A percentile compares a stretch with the other conserved stretches of the same genome.
These are phyloP conservation scores for Thryonomys swinderianus DNA, from an alignment of 2,113 vertebrate species.

Conservation along the genomic window DNA sequence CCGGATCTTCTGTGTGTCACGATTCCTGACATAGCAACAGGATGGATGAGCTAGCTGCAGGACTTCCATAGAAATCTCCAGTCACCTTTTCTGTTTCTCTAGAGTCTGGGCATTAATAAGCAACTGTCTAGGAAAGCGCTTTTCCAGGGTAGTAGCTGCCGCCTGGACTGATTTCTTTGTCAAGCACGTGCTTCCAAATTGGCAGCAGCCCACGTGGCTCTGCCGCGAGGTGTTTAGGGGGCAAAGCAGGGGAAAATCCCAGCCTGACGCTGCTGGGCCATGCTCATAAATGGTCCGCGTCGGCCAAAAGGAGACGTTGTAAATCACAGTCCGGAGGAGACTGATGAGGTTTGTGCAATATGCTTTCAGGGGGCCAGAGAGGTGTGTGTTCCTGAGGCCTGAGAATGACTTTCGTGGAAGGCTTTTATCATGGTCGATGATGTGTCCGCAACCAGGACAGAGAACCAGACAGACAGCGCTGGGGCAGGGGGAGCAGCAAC, in stretches of 20 bases:
- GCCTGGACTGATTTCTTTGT: slow-evolving; percentile 34
- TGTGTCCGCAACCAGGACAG: slow-evolving; percentile 83
- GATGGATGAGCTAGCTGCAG: not conserved
- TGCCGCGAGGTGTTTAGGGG: slow-evolving; percentile 62
- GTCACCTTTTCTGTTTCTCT: not conserved
- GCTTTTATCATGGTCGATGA: slow-evolving; percentile 89
- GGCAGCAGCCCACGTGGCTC: fast-evolving
- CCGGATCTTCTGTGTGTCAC: slow-evolving; percentile 19
- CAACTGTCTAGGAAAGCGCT: slow-evolving; percentile 52
- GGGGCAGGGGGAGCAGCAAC: slow-evolving; percentile 61
- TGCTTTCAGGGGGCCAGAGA: slow-evolving; percentile 86
- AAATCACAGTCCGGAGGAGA: slow-evolving; percentile 89
- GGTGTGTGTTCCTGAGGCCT: slow-evolving; percentile 88
- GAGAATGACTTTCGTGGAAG: slow-evolving; percentile 88
- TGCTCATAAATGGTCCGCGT: slow-evolving; percentile 79
- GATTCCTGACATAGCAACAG: not conserved
- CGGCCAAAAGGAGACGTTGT: slow-evolving; percentile 83
- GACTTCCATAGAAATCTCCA: not conserved
- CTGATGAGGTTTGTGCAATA: slow-evolving; percentile 88
- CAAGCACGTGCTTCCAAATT: not conserved
- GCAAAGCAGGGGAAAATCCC: slow-evolving; percentile 82
- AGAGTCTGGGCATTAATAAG: not conserved
- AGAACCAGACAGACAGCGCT: not conserved
- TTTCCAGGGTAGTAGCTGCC: slow-evolving; percentile 10
- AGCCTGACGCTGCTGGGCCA: slow-evolving; percentile 73